These are phyloP conservation scores for Mormoops blainvillei DNA, from an alignment of 2,113 vertebrate genomes.

Conservation along the genomic window DNA sequence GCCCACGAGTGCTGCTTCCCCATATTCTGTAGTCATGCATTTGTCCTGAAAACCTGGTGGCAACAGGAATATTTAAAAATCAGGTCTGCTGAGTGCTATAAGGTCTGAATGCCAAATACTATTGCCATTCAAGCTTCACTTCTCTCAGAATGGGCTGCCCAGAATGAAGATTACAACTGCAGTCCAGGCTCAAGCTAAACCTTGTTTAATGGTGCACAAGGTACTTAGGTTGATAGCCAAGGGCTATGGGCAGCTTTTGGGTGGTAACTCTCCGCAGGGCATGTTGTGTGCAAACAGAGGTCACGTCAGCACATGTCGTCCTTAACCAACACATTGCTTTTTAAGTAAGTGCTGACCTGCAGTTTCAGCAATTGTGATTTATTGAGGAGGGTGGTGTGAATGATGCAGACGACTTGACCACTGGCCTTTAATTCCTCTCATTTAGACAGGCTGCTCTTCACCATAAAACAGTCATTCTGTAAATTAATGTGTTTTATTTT, in stretches of 20 bases:
- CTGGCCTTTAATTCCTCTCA: conserved; percentile 55
- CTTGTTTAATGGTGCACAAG: background rate
- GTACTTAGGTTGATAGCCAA: background rate
- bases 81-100: background rate
- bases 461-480: conserved; percentile 45
- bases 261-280: background rate
- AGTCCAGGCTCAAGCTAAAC: background rate
- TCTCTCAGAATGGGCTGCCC: conserved; percentile 7
- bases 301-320: background rate
- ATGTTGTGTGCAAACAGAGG: background rate
- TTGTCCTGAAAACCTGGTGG: background rate
- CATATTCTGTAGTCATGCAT: background rate
- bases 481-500: conserved; percentile 61
- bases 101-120: conserved; percentile 13
- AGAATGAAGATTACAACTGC: background rate
- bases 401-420: conserved; percentile 33
- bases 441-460: conserved; percentile 46
- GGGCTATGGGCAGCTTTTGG: accelerated
- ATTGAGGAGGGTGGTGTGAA: conserved; percentile 3
- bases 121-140: background rate
- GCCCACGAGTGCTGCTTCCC: background rate
- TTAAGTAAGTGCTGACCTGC: conserved; percentile 38
- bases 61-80: conserved; percentile 8
- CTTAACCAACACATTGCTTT: background rate
- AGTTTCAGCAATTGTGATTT: conserved; percentile 37